phyloP scores from a whole-genome alignment of 2,797 vertebrate genomes.

The Ibycter americanus region DNA sequence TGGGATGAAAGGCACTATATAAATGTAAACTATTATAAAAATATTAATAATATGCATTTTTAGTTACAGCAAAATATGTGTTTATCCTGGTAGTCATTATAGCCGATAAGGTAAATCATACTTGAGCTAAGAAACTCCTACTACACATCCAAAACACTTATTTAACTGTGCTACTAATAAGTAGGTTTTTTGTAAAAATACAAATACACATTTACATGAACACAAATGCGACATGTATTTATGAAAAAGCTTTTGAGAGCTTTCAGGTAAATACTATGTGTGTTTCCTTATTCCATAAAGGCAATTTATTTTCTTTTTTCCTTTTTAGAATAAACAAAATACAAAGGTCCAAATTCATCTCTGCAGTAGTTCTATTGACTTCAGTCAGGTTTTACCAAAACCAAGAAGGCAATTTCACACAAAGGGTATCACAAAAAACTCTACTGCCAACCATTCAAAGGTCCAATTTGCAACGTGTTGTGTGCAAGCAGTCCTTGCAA shows the following conservation, averaged over 20 bases:
- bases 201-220: conserved; percentile 41
- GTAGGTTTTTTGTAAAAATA: conserved; percentile 37
- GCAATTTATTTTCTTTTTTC: not conserved
- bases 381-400: not conserved
- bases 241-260: conserved; percentile 49
- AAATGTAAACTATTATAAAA: conserved; percentile 54
- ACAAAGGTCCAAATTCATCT: conserved; percentile 36
- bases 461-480: not conserved
- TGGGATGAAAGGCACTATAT: not conserved
- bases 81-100: conserved; percentile 30
- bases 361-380: conserved; percentile 42
- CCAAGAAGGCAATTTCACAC: conserved; percentile 39
- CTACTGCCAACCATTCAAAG: not conserved
- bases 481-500: conserved; percentile 33
- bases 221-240: not conserved
- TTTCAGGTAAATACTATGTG: conserved; percentile 41
- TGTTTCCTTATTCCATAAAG: conserved; percentile 5
- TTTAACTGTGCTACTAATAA: conserved; percentile 60
- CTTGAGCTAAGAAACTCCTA: conserved; percentile 43
- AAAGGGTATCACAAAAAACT: conserved; percentile 16
- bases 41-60: conserved; percentile 59
- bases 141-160: conserved; percentile 45
- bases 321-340: conserved; percentile 45
- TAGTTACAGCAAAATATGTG: not conserved
- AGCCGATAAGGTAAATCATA: conserved; percentile 33